Conservation (phyloP, 2,113 vertebrate genomes). For the Capreolus pygargus region DNA sequence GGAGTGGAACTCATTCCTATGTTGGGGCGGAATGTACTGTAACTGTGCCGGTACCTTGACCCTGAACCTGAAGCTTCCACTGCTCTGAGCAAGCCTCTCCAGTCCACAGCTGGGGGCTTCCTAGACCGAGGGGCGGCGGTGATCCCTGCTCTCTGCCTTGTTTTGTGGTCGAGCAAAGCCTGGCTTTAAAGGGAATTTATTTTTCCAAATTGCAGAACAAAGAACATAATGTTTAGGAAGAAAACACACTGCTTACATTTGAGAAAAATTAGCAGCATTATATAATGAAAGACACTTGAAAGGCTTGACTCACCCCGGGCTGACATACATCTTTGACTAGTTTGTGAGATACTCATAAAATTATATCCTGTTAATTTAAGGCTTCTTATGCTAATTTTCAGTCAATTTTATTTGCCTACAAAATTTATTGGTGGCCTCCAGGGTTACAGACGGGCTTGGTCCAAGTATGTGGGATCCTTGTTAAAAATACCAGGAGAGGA, state of each 20-base stretch:
- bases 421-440: constrained; percentile 65
- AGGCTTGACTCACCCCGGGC: constrained; percentile 50
- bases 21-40: background rate
- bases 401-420: constrained; percentile 73
- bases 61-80: background rate
- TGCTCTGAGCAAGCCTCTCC: background rate
- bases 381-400: constrained; percentile 75
- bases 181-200: constrained; percentile 66
- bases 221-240: constrained; percentile 63
- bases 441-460: constrained; percentile 45
- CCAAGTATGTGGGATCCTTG: constrained; percentile 30
- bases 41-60: background rate
- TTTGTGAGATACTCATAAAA: constrained; percentile 70
- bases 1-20: background rate
- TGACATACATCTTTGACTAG: constrained; percentile 59
- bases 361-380: constrained; percentile 76
- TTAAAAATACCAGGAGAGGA: background rate
- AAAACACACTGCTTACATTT: constrained; percentile 73
- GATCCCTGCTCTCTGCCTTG: background rate
- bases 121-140: background rate
- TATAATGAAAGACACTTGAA: constrained; percentile 66
- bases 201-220: constrained; percentile 76
- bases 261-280: constrained; percentile 68
- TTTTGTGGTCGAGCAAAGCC: constrained; percentile 57
- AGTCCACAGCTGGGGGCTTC: background rate